These are phyloP conservation scores for Ispidina lecontei DNA, from an alignment of 2,797 vertebrate genomes.

Conservation along the genomic window DNA sequence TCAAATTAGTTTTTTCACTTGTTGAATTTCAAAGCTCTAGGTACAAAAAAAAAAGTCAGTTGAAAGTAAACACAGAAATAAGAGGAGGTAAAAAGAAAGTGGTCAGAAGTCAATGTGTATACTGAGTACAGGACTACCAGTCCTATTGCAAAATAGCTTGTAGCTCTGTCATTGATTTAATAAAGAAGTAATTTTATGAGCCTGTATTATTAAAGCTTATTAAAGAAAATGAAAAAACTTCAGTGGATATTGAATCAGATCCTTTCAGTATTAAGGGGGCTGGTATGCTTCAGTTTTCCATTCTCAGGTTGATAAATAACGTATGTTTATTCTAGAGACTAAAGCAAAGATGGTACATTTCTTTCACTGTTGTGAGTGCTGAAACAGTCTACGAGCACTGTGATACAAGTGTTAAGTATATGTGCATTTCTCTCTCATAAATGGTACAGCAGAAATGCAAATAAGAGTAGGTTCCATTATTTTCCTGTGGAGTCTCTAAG, in stretches of 20 bases:
- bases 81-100: background rate
- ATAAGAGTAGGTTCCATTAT: accelerated
- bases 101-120: background rate
- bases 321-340: background rate
- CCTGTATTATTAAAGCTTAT: background rate
- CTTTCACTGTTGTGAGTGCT: background rate
- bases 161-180: constrained; percentile 22
- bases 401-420: background rate
- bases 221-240: background rate
- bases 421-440: background rate
- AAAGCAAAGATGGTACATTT: background rate
- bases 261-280: background rate
- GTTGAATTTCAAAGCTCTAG: background rate
- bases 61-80: background rate
- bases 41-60: background rate
- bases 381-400: accelerated
- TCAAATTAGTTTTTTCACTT: background rate
- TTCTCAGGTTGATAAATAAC: background rate
- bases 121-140: background rate
- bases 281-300: background rate
- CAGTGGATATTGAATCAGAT: background rate
- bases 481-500: background rate
- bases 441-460: background rate
- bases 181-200: constrained; percentile 21
- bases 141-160: background rate